Percentiles rank a stretch among this genome's conserved stretches.
These are phyloP conservation scores for Apis florea DNA, from an alignment of 1,140 invertebrate species.

Conservation along the genomic window DNA sequence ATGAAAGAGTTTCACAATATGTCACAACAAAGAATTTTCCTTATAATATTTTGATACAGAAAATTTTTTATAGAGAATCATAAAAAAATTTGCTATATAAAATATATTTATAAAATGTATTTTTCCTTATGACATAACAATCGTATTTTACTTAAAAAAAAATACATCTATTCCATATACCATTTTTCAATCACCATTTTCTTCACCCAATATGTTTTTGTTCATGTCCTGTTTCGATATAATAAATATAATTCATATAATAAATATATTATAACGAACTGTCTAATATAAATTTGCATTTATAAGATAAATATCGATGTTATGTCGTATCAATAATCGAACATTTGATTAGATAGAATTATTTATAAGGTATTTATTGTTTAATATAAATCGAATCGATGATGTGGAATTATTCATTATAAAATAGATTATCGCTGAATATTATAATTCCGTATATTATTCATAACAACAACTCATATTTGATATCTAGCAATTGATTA, in stretches of 20 bases:
- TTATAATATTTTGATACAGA: background rate
- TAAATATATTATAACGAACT: background rate
- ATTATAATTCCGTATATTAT: background rate
- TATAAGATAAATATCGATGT: background rate
- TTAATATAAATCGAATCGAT: background rate
- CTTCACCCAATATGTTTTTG: background rate
- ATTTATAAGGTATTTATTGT: background rate
- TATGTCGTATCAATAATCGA: background rate
- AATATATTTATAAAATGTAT: constrained; percentile 38
- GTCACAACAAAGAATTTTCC: constrained; percentile 22
- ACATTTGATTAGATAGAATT: background rate
- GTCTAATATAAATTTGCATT: background rate
- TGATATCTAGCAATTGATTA: background rate
- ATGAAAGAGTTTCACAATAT: background rate
- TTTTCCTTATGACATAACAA: constrained; percentile 36
- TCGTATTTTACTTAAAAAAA: constrained; percentile 4
- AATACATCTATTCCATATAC: constrained; percentile 2
- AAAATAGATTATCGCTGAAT: background rate
- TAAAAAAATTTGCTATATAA: background rate
- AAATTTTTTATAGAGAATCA: too few species aligned
- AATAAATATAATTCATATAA: background rate
- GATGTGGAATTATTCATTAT: background rate
- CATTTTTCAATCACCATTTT: background rate
- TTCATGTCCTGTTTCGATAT: background rate
- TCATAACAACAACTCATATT: background rate